These are phyloP conservation scores for Teinopalpus imperialis DNA, from an alignment of 2,888 invertebrate species.

Conservation along the genomic window DNA sequence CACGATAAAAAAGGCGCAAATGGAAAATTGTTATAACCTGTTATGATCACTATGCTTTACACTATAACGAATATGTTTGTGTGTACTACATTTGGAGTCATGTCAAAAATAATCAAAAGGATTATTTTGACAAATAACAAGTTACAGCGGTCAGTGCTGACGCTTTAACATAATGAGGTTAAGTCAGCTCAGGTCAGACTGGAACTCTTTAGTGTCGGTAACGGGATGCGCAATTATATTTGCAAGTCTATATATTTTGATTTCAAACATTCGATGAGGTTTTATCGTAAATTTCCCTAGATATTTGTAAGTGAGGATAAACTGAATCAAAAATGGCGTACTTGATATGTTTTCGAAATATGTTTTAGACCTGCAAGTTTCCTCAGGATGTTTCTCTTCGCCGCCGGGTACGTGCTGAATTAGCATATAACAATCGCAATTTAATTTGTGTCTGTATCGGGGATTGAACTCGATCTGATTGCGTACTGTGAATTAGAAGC, in stretches of 20 bases:
- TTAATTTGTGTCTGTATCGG: too few species aligned
- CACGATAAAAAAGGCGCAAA: neutral
- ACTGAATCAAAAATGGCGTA: too few species aligned
- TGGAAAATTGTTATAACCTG: neutral
- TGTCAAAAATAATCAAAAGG: neutral
- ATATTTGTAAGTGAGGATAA: too few species aligned
- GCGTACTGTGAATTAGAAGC: too few species aligned
- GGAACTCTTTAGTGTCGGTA: slow-evolving; percentile 15
- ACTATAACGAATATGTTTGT: neutral
- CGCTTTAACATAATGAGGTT: slow-evolving; percentile 33
- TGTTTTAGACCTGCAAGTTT: too few species aligned
- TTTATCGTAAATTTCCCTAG: too few species aligned
- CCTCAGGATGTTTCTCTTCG: too few species aligned
- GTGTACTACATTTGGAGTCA: neutral
- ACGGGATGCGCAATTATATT: slow-evolving; percentile 31
- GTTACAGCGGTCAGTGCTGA: slow-evolving; percentile 29
- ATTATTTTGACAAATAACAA: slow-evolving; percentile 44
- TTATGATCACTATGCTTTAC: neutral
- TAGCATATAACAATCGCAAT: too few species aligned
- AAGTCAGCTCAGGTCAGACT: slow-evolving; percentile 31
- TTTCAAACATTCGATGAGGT: slow-evolving; percentile 14
- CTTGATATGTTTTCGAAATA: too few species aligned
- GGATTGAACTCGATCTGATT: too few species aligned
- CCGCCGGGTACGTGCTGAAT: too few species aligned
- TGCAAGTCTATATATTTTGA: slow-evolving; percentile 13